Evolutionary conservation across 2,888 invertebrate species (phyloP), one percentile per base, ranked within the genome.

Genomic region (Drosophila quinaria): DNA sequence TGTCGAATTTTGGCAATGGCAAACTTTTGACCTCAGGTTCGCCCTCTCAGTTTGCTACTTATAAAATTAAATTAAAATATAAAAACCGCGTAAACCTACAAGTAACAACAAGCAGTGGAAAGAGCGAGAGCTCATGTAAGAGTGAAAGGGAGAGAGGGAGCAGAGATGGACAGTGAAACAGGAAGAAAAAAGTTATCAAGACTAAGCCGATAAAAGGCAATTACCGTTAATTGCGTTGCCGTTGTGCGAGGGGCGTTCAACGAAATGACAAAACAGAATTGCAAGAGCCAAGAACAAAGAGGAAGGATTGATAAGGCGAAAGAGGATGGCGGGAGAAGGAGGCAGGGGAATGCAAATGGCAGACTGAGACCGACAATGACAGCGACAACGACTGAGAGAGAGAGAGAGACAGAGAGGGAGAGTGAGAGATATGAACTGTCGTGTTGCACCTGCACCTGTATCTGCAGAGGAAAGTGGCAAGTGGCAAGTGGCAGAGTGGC

Each of bases 171-270:
- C 49, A 42, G 64, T 47, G 66, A 66, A 74, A 64, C 52, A 68
- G 70, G 35, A 46, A 70, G 71, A 72, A 88, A 87, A 86, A 87
- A 87, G 67, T 88, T 86, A 88, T 86, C 89, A 82, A 64, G 82
- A 80, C 85, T 87, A 87, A 89, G 89, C 89, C 86, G 89, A 89
- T 87, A 84, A 83, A 87, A 89, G 87, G 89, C 87, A 87, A 87
- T 87, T 87, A 89, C 75, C 78, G 86, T 89, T 89, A 89, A 87
- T 87, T 87, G 87, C 88, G 84, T 88, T 88, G 86, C 70, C 72
- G 29, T 68, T 81, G 87, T 74, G 70, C 78, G 49, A 59, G 44
- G 79, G 61, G 65, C 65, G 66, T 60, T 69, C 68, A 58, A 69
- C 59, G 65, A 64, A 49, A 70, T 70, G 79, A 74, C 80, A 82